Percentiles rank a stretch among this genome's conserved stretches.
Conservation (phyloP, 2,888 invertebrate genomes). For the Orgyia antiqua region DNA sequence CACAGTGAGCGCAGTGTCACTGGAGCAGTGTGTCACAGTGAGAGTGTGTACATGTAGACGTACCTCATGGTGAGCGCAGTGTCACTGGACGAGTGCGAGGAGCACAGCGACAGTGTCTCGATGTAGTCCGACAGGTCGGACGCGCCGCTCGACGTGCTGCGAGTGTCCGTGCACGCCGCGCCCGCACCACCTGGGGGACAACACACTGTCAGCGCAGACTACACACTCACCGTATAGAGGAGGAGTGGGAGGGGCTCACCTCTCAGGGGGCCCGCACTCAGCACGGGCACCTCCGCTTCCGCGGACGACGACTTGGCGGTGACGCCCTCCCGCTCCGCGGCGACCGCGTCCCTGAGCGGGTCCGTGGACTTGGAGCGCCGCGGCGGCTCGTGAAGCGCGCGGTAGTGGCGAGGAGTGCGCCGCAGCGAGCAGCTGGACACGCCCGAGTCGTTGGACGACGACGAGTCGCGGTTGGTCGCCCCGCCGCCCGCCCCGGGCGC, state of each 20-base stretch:
- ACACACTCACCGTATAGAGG: background rate
- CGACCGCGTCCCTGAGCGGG: constrained; percentile 74
- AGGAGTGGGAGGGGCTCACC: constrained; percentile 36
- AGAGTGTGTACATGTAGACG: constrained; percentile 91
- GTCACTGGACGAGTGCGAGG: constrained; percentile 88
- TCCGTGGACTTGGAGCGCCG: constrained; percentile 84
- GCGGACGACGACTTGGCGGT: constrained; percentile 85
- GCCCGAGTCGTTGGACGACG: constrained; percentile 89
- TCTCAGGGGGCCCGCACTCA: constrained; percentile 76
- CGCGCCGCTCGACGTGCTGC: constrained; percentile 89
- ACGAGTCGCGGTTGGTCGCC: constrained; percentile 87
- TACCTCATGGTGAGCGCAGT: constrained; percentile 80
- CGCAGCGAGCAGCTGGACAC: constrained; percentile 83
- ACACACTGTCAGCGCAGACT: background rate
- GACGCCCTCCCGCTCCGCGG: constrained; percentile 77
- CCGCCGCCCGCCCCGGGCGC: constrained; percentile 81
- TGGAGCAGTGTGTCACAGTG: constrained; percentile 88
- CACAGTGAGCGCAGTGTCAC: constrained; percentile 82
- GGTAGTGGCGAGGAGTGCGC: constrained; percentile 74
- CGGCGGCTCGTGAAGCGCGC: constrained; percentile 79
- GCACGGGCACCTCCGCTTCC: constrained; percentile 86
- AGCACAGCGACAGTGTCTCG: constrained; percentile 88
- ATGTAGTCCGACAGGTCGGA: constrained; percentile 94
- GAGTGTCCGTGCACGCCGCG: constrained; percentile 81
- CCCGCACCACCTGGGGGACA: constrained; percentile 39